Evolutionary conservation across 2,888 invertebrate species (phyloP).

Genomic region (Caradrina clavipalpis): DNA sequence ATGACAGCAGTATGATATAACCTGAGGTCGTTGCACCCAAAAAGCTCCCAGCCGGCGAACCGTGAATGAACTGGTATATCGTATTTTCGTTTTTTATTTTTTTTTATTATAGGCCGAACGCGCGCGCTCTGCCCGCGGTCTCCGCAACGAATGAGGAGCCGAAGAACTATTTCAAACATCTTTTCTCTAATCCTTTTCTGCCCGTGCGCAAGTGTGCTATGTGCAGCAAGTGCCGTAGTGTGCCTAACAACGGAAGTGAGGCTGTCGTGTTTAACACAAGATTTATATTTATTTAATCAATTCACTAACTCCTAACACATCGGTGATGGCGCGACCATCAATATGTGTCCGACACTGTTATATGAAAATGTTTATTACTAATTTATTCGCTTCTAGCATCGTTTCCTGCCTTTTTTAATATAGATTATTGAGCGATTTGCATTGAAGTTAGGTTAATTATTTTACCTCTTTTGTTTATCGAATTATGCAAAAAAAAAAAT

Average conservation of each 20-base stretch:
- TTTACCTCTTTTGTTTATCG: not conserved
- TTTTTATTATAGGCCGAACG: constrained; percentile 66
- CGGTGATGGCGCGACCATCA: constrained; percentile 41
- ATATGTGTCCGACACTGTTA: constrained; percentile 47
- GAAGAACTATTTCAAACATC: constrained; percentile 89
- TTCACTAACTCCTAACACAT: constrained; percentile 56
- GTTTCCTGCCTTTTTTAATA: constrained; percentile 24
- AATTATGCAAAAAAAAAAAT: no score
- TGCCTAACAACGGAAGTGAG: constrained; percentile 76
- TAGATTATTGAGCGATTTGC: constrained; percentile 9
- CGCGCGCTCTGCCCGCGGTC: constrained; percentile 86
- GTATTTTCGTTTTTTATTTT: constrained; percentile 71
- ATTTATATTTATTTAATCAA: constrained; percentile 71
- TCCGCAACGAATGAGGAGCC: constrained; percentile 87
- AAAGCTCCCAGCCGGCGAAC: constrained; percentile 77
- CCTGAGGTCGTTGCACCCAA: constrained; percentile 81
- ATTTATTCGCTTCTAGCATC: constrained; percentile 41
- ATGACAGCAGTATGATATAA: constrained; percentile 77
- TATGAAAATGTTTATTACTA: constrained; percentile 44
- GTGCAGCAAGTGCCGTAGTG: constrained; percentile 76
- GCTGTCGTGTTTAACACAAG: constrained; percentile 71
- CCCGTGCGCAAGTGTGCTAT: constrained; percentile 80
- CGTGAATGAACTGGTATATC: constrained; percentile 83
- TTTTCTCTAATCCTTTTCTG: constrained; percentile 89
- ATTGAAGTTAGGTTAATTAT: constrained; percentile 3